Evolutionary conservation across 1,140 invertebrate species (phyloP).

Genomic region (Neodiprion virginianus): DNA sequence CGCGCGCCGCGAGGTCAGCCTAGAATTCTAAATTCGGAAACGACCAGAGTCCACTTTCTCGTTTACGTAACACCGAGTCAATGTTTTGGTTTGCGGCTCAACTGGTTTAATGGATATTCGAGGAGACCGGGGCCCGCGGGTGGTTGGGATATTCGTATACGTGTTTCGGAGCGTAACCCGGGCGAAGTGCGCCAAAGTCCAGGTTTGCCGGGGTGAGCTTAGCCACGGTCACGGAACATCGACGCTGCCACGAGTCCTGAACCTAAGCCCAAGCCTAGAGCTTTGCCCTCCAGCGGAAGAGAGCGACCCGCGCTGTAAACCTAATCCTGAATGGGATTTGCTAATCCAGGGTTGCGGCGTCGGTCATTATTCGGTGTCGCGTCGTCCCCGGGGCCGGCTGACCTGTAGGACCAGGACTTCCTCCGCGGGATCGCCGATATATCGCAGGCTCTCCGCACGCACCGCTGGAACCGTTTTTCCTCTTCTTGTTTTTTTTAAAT

Average conservation of each 20-base stretch:
- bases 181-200: neutral
- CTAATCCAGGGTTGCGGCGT: constrained; percentile 44
- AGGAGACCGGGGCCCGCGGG: neutral
- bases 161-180: constrained; percentile 4
- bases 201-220: constrained; percentile 4
- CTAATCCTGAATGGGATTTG: constrained; percentile 43
- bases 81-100: neutral
- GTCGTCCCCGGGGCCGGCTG: constrained; percentile 26
- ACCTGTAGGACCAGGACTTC: constrained; percentile 23
- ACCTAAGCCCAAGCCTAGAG: constrained; percentile 3
- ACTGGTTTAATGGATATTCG: constrained; percentile 5
- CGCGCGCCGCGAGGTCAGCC: no score
- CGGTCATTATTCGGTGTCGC: constrained; percentile 44
- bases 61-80: neutral
- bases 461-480: constrained; percentile 28
- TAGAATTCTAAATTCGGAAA: neutral
- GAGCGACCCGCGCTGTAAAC: constrained; percentile 29
- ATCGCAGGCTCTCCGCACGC: constrained; percentile 34
- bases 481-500: neutral
- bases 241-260: constrained; percentile 3
- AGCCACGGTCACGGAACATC: constrained; percentile 3
- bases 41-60: neutral
- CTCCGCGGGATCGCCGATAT: constrained; percentile 39
- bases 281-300: constrained; percentile 2
- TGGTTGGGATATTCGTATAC: neutral